Base-by-base conservation (phyloP, 2,888 invertebrate species). In the Graphium colonna region DNA sequence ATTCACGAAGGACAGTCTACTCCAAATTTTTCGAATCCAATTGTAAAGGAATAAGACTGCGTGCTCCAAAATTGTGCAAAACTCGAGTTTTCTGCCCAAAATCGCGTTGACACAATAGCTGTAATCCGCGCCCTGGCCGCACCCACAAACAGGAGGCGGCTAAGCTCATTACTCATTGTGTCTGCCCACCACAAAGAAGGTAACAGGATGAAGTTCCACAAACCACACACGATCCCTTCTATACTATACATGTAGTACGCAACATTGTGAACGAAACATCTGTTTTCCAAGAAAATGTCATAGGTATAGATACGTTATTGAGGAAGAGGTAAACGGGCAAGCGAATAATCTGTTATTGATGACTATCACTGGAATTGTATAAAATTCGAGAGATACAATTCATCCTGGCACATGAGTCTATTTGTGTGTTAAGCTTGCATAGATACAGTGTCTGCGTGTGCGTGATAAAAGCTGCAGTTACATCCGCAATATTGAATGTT, bases 21-120 rank as follows among this genome's bases (percentile, higher is more conserved):
- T n/a, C n/a, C n/a, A n/a, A n/a, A n/a, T n/a, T n/a, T n/a, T n/a
- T n/a, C n/a, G n/a, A 21, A 21, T 21, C 31, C 31, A 2, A 18
- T n/a, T 13, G 18, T 42, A 21, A n/a, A 1, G 26, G 43, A 51
- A 51, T 51, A 51, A 44, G 13, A 9, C 16, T 26, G 51, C 18
- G 45, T 31, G 13, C 10, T 12, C 13, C 16, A 39, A 56, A 63
- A 64, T 73, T 73, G 75, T 66, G 63, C 70, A 71, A 73, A 73
- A 73, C 52, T 51, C 45, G 57, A 61, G 58, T 66, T 71, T 71
- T 67, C 58, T 60, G 44, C 52, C 36, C 60, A 65, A 65, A 67
- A 60, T 57, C 58, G 42, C 1, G 10, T 8, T 39, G 38, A 7
- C 16, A 62, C 62, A 64, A 67, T 59, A 47, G 56, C 50, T 38